phyloP scores from a whole-genome alignment of 2,113 vertebrate genomes.

The Cygnus buccinator region DNA sequence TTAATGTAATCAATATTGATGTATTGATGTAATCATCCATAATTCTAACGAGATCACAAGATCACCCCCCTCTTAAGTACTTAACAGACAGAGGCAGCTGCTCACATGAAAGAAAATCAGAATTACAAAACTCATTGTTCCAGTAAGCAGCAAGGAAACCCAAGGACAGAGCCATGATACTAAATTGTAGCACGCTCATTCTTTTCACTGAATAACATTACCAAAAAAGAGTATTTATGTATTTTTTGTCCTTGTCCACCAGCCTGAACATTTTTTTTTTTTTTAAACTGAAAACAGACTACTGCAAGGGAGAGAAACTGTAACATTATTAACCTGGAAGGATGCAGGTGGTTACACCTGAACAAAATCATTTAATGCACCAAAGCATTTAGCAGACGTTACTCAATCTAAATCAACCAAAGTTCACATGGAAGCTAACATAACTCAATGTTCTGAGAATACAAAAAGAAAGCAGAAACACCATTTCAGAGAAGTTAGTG shows the following conservation, averaged over 20 bases:
- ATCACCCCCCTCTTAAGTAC: background rate
- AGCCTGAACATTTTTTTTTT: background rate
- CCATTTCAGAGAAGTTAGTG: background rate
- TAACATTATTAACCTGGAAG: background rate
- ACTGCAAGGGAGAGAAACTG: background rate
- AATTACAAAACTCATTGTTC: background rate
- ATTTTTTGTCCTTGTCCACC: background rate
- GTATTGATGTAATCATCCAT: background rate
- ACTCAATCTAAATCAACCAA: background rate
- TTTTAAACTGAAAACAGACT: background rate
- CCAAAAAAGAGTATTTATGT: background rate
- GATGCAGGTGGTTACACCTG: background rate
- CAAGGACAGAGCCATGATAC: background rate
- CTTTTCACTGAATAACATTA: background rate
- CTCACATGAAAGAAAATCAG: background rate
- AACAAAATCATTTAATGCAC: background rate
- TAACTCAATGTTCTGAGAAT: background rate
- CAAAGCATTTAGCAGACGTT: background rate
- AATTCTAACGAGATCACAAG: background rate
- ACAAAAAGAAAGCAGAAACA: background rate
- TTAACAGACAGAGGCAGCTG: background rate
- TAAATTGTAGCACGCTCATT: background rate
- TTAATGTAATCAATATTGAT: background rate
- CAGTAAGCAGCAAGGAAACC: background rate
- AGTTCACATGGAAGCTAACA: background rate